Conservation (phyloP, 2,888 invertebrate genomes). For the Leptinotarsa peninsularis region DNA sequence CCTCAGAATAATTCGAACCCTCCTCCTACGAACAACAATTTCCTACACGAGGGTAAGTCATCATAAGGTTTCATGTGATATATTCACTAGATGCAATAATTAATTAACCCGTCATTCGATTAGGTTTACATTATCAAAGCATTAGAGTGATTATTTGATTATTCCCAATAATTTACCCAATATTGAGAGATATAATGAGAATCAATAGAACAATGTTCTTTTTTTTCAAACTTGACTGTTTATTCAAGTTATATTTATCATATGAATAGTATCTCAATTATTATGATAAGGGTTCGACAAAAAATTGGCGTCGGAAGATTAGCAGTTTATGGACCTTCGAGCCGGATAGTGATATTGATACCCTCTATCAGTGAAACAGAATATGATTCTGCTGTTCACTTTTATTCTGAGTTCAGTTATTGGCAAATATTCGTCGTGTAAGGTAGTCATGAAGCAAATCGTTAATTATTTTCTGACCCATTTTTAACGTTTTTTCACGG, state of each 20-base stretch:
- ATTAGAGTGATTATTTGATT: too few relatives aligned
- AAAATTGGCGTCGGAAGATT: conserved; percentile 19
- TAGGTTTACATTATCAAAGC: too few relatives aligned
- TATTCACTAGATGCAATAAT: too few relatives aligned
- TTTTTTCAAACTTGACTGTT: too few relatives aligned
- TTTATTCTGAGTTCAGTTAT: too few relatives aligned
- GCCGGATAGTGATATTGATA: not conserved
- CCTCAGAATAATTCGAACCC: conserved; percentile 65
- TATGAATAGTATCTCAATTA: too few relatives aligned
- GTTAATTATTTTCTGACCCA: conserved; percentile 9
- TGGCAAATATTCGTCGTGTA: not conserved
- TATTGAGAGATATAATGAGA: conserved; percentile 9
- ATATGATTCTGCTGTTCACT: too few relatives aligned
- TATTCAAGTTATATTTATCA: too few relatives aligned
- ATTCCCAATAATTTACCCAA: too few relatives aligned
- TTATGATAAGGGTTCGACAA: too few relatives aligned
- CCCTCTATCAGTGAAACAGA: too few relatives aligned
- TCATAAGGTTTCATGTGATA: not conserved
- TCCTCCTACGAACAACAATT: conserved; percentile 59
- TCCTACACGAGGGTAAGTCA: conserved; percentile 72
- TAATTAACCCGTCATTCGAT: too few relatives aligned
- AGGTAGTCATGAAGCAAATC: not conserved
- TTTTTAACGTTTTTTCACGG: conserved; percentile 25
- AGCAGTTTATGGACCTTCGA: conserved; percentile 2
- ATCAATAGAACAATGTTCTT: not conserved